phyloP scores from a whole-genome alignment of 2,797 vertebrate species.

The Australoheros facetus region DNA sequence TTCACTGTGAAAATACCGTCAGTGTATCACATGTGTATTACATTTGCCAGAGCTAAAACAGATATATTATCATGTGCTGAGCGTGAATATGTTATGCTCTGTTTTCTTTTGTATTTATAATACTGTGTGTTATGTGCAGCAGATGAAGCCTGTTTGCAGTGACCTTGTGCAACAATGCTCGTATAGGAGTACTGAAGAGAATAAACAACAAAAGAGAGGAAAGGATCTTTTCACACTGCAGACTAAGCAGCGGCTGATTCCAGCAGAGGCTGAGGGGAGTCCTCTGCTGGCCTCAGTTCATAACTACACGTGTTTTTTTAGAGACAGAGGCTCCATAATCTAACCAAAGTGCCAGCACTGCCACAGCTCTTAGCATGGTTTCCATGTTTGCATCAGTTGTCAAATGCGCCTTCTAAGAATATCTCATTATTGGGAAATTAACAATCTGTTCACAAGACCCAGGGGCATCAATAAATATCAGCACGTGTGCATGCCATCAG shows the following conservation, averaged over 20 bases:
- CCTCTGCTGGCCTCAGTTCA: slow-evolving; percentile 57
- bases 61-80: neutral
- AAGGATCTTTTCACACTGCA: neutral
- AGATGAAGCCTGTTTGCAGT: neutral
- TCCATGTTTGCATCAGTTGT: neutral
- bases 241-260: neutral
- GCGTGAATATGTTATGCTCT: neutral
- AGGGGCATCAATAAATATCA: neutral
- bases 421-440: neutral
- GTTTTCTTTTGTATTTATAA: neutral
- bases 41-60: neutral
- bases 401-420: neutral
- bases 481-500: neutral
- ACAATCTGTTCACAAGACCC: neutral
- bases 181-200: neutral
- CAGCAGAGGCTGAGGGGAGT: slow-evolving; percentile 29
- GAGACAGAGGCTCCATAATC: neutral
- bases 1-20: slow-evolving; percentile 11
- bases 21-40: neutral
- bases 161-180: slow-evolving; percentile 1
- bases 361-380: neutral
- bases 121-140: neutral
- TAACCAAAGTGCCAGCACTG: neutral
- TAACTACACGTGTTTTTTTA: slow-evolving; percentile 26
- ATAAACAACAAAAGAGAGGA: neutral